These are phyloP conservation scores for Heliothis subflexa DNA, from an alignment of 1,140 invertebrate genomes.

Conservation along the genomic window DNA sequence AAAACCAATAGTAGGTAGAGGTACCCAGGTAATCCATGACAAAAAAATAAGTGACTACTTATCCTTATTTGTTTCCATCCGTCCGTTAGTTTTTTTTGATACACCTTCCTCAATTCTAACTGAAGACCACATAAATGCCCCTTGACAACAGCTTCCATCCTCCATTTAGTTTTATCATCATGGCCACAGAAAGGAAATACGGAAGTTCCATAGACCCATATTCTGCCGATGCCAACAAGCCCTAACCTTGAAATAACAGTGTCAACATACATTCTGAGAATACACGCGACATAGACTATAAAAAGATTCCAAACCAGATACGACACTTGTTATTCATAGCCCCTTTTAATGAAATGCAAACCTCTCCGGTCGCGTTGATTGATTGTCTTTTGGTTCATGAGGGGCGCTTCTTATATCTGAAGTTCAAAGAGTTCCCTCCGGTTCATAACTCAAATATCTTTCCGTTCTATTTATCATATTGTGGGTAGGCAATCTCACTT, in stretches of 20 bases:
- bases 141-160: no score
- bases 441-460: constrained; percentile 39
- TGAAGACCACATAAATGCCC: no score
- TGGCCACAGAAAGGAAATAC: neutral
- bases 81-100: no score
- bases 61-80: no score
- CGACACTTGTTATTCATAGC: constrained; percentile 34
- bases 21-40: neutral
- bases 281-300: constrained; percentile 7
- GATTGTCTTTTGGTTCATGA: constrained; percentile 29
- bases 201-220: neutral
- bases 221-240: neutral
- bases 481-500: neutral
- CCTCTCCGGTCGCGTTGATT: constrained; percentile 27
- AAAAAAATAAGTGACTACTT: no score
- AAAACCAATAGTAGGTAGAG: neutral
- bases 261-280: constrained; percentile 10
- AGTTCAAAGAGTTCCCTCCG: constrained; percentile 19
- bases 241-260: constrained; percentile 22
- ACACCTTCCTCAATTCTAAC: no score
- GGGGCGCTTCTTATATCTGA: constrained; percentile 19
- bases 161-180: neutral
- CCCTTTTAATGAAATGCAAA: constrained; percentile 45
- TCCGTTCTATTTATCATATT: constrained; percentile 16
- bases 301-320: constrained; percentile 14